phyloP scores from a whole-genome alignment of 2,797 vertebrate genomes.

The Erethizon dorsatum region DNA sequence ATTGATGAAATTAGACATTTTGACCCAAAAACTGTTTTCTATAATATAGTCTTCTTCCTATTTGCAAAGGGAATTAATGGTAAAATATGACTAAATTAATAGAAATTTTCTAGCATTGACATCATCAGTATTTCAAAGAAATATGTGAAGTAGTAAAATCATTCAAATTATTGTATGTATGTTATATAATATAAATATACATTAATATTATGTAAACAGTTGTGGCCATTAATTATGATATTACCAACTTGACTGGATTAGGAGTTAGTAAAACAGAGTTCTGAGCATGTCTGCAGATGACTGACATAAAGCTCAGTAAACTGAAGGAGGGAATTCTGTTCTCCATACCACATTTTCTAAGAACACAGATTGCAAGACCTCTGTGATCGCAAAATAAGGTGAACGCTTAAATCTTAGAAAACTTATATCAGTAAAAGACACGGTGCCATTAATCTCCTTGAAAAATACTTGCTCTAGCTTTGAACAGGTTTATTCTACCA shows the following conservation, averaged over 20 bases:
- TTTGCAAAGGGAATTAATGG: neutral
- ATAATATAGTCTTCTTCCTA: neutral
- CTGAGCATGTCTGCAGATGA: neutral
- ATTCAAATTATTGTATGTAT: neutral
- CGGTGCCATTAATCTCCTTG: neutral
- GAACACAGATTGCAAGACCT: neutral
- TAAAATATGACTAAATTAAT: neutral
- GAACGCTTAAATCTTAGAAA: neutral
- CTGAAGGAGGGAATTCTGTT: neutral
- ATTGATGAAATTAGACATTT: neutral
- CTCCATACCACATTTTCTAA: neutral
- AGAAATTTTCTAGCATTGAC: neutral
- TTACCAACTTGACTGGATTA: neutral
- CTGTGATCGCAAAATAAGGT: neutral
- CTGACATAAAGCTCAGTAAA: neutral
- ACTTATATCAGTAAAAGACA: neutral
- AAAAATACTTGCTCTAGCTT: neutral
- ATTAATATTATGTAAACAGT: neutral
- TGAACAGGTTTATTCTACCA: neutral
- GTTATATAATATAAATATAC: neutral
- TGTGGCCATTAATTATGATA: neutral
- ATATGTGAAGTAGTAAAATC: neutral
- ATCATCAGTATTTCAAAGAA: neutral
- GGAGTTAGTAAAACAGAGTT: neutral
- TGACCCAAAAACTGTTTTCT: neutral